Evolutionary conservation across 53 echinoderm and acorn worm species (phyloP), one percentile per base, ranked within the genome.

Genomic region (Temnopleurus reevesii): DNA sequence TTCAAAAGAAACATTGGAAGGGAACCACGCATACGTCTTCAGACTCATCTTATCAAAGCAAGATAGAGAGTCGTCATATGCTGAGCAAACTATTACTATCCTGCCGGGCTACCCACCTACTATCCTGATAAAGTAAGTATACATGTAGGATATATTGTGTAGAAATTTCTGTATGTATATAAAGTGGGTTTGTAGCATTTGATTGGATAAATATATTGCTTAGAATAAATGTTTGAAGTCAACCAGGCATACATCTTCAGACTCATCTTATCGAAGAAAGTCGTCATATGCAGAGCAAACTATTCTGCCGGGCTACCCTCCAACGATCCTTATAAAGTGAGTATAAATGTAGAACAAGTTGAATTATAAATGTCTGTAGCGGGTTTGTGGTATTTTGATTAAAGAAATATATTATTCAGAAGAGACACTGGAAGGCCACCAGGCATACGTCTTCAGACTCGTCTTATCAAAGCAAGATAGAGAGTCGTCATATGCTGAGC

Each of bases 1-100:
- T 29, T 87, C 91, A 76, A 89, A 83, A 17, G 77, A 94, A 64
- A 90, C 91, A 21, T 26, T 95, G 3, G 57, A 79, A 55, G 94
- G 97, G 23, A 97, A 93, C 77, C 90, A 90, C 53, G 90, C 94
- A 35, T 93, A 95, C 85, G 89, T 90, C 47, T 89, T 95, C 55
- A 83, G 76, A 8, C 64, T 97, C 35, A 31, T 77, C 2, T 35
- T 97, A 4, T 84, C 85, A 25, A 95, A 97, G 87, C 33, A 84
- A 12, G 95, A 89, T 19, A 89, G 94, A 43, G 55, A 36, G 25
- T 46, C 43, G 53, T 86, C 57, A 31, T 56, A 55, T 15, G 86
- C 90, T 6, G 81, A 89, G 45, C 97, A 95, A 83, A 90, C 89
- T n/a, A 76, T 97, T 26, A 53, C 26, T 10, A 76, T 97, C 12